Percentiles rank a stretch among this genome's conserved stretches.
phyloP scores from a whole-genome alignment of 2,888 invertebrate genomes.

The Lysandra coridon region DNA sequence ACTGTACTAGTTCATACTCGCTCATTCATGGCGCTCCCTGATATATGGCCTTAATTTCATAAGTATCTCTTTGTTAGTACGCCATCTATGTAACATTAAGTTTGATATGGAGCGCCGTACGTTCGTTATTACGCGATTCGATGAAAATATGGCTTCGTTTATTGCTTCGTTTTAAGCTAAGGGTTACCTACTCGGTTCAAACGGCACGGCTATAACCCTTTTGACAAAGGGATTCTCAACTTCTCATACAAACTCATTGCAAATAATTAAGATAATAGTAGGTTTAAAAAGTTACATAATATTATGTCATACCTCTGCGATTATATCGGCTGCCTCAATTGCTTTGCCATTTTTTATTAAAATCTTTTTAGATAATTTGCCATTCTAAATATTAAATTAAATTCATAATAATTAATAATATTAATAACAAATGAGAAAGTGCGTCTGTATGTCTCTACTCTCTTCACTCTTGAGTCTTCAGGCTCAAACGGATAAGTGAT shows the following conservation, averaged over 20 bases:
- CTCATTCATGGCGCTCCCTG: constrained; percentile 72
- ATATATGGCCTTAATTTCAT: constrained; percentile 80
- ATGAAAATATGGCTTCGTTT: constrained; percentile 28
- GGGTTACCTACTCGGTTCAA: not conserved
- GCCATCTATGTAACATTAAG: constrained; percentile 50
- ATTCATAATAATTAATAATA: too few relatives aligned
- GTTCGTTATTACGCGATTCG: constrained; percentile 29
- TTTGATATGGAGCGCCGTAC: constrained; percentile 40
- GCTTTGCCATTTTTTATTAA: too few relatives aligned
- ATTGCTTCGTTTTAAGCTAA: constrained; percentile 26
- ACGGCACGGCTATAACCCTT: not conserved
- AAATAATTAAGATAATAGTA: not conserved
- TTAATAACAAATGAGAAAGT: too few relatives aligned
- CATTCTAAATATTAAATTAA: too few relatives aligned
- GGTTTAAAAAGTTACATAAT: too few relatives aligned
- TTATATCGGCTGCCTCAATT: too few relatives aligned
- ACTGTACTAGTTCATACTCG: constrained; percentile 52
- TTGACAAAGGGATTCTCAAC: not conserved
- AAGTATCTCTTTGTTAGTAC: constrained; percentile 77
- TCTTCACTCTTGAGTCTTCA: too few relatives aligned
- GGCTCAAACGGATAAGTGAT: too few relatives aligned
- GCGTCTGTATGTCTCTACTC: too few relatives aligned
- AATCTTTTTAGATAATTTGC: too few relatives aligned
- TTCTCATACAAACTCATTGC: not conserved
- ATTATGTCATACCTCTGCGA: too few relatives aligned